A percentile compares a stretch with the other conserved stretches of the same genome.
Conservation (phyloP, 2,797 vertebrate genomes). For the Gymnoscopelus braueri region DNA sequence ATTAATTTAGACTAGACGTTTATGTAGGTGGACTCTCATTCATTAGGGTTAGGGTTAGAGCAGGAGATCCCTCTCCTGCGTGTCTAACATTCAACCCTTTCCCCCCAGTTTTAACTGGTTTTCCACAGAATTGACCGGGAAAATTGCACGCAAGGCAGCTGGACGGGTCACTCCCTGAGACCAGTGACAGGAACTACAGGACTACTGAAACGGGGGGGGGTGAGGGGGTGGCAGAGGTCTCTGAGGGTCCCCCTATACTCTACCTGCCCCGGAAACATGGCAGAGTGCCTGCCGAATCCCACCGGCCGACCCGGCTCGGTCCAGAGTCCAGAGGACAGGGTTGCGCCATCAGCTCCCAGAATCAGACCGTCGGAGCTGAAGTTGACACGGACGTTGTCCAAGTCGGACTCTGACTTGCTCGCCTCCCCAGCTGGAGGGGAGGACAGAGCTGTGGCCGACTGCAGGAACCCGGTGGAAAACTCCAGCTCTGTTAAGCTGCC, state of each 20-base stretch:
- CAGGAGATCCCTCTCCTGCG: conserved; percentile 18
- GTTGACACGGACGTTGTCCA: conserved; percentile 92
- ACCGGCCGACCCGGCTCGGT: conserved; percentile 61
- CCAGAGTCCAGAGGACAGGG: conserved; percentile 45
- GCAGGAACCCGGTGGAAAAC: conserved; percentile 91
- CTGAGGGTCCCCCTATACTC: conserved; percentile 12
- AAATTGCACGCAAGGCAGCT: conserved; percentile 23
- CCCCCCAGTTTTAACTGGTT: conserved; percentile 5
- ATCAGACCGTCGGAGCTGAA: conserved; percentile 87
- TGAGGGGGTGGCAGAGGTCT: conserved; percentile 37
- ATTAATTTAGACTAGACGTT: background rate
- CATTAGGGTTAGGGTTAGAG: too few relatives aligned
- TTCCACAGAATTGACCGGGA: conserved; percentile 8
- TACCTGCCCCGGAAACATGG: conserved; percentile 64
- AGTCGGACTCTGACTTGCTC: conserved; percentile 96
- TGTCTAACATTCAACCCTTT: conserved; percentile 31
- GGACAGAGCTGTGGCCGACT: conserved; percentile 87
- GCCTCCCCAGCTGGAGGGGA: conserved; percentile 89
- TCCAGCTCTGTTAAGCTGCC: conserved; percentile 86
- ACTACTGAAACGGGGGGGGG: conserved; percentile 17
- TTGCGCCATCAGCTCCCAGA: conserved; percentile 64
- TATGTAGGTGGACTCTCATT: background rate
- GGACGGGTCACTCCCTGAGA: conserved; percentile 29
- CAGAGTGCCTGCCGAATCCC: conserved; percentile 67
- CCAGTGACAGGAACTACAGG: background rate